A percentile compares a stretch with the other conserved stretches of the same genome.
Evolutionary conservation across 2,888 invertebrate species (phyloP).

Genomic region (Napeogenes inachia): DNA sequence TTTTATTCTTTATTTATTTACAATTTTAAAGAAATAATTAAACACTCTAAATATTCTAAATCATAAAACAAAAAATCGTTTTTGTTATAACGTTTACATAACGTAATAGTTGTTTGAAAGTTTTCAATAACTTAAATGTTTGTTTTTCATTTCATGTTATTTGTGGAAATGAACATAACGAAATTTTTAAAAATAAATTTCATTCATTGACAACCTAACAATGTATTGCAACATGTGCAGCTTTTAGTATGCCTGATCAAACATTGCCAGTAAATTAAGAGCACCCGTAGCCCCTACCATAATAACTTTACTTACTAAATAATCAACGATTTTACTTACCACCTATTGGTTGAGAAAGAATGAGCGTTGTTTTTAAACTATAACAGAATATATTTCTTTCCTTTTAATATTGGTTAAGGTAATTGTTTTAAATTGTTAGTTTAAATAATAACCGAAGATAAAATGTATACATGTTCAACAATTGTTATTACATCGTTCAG

Average conservation of each 20-base stretch:
- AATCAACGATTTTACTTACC: neutral
- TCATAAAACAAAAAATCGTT: neutral
- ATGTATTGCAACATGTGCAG: slow-evolving; percentile 19
- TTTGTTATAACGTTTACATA: neutral
- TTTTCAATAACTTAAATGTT: slow-evolving; percentile 3
- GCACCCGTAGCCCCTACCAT: slow-evolving; percentile 23
- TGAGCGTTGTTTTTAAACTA: too few species aligned
- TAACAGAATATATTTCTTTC: too few species aligned
- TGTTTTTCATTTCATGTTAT: slow-evolving; percentile 3
- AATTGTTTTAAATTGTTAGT: too few species aligned
- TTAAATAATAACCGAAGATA: too few species aligned
- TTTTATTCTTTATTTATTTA: too few species aligned
- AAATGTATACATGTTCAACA: too few species aligned
- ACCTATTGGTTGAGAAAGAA: too few species aligned
- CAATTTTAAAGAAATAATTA: too few species aligned
- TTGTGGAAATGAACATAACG: slow-evolving; percentile 2
- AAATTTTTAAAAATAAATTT: slow-evolving; percentile 7
- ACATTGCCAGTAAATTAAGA: slow-evolving; percentile 31
- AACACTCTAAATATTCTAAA: neutral
- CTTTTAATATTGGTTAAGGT: too few species aligned
- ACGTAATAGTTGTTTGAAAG: slow-evolving; percentile 3
- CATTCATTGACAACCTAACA: slow-evolving; percentile 12
- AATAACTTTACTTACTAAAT: slow-evolving; percentile 8
- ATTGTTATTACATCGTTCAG: too few species aligned
- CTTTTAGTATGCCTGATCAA: slow-evolving; percentile 27